Percentiles rank a stretch among this genome's conserved stretches.
These are phyloP conservation scores for Prosopocoilus inquinatus DNA, from an alignment of 2,888 invertebrate species.

Conservation along the genomic window DNA sequence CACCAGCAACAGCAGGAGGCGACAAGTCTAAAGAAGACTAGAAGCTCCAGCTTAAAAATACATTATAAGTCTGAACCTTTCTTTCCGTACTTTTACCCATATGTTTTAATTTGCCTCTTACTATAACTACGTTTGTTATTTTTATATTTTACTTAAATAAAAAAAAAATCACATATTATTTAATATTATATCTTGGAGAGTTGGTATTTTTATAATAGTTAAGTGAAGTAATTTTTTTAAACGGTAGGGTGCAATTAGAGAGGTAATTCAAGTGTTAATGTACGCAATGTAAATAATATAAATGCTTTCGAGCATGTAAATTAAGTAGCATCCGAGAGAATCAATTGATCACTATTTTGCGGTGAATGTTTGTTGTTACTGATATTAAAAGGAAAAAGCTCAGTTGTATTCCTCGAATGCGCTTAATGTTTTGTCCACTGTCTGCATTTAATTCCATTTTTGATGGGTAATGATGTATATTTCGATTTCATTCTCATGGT, in stretches of 20 bases:
- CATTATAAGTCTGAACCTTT: conserved; percentile 17
- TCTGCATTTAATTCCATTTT: too few relatives aligned
- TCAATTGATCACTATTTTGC: too few relatives aligned
- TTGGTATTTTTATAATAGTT: conserved; percentile 17
- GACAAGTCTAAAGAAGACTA: conserved; percentile 46
- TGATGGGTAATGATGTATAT: too few relatives aligned
- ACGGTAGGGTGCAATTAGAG: conserved; percentile 13
- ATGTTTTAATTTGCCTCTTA: conserved; percentile 7
- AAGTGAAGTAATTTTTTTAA: conserved; percentile 10
- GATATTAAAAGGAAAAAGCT: too few relatives aligned
- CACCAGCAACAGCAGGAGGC: conserved; percentile 51
- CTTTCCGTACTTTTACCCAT: background rate
- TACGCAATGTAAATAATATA: conserved; percentile 16
- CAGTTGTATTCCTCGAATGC: too few relatives aligned
- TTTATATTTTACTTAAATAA: conserved; percentile 22
- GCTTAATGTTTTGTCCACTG: too few relatives aligned
- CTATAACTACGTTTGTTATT: conserved; percentile 9
- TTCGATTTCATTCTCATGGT: too few relatives aligned
- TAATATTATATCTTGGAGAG: conserved; percentile 10
- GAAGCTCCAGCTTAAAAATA: conserved; percentile 8
- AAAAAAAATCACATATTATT: conserved; percentile 9
- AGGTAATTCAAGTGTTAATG: conserved; percentile 9
- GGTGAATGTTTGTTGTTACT: too few relatives aligned
- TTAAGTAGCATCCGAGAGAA: background rate
- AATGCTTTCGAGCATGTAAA: background rate